A percentile compares a stretch with the other conserved stretches of the same genome.
Evolutionary conservation across 2,797 vertebrate species (phyloP).

Genomic region (Thamnophis elegans): DNA sequence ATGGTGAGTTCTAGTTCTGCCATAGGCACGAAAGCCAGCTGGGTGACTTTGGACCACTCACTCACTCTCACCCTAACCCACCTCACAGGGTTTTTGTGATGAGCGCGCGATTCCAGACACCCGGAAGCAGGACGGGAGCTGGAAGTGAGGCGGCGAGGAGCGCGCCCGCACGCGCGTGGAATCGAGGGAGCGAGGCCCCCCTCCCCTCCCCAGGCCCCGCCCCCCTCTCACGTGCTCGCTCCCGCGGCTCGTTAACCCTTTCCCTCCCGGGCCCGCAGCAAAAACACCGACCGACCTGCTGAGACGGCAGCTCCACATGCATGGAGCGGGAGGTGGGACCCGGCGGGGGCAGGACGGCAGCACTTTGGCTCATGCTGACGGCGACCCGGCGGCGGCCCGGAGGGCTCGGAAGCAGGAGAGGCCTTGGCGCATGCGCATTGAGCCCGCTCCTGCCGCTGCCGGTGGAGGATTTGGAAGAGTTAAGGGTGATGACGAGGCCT

Average conservation of each 20-base stretch:
- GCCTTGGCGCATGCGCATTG: conserved; percentile 37
- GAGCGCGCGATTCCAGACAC: neutral
- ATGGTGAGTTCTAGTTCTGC: no score
- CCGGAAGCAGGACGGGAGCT: neutral
- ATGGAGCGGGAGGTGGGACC: conserved; percentile 78
- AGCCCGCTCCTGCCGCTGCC: neutral
- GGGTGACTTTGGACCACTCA: neutral
- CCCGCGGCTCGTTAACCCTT: neutral
- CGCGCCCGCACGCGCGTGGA: neutral
- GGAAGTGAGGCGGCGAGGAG: neutral
- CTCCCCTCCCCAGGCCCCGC: neutral
- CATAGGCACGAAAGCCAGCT: no score
- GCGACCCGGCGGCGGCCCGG: conserved; percentile 50
- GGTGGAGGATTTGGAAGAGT: neutral
- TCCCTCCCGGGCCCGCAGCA: neutral
- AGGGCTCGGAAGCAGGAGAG: conserved; percentile 64
- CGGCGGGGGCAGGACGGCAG: conserved; percentile 68
- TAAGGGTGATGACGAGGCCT: neutral
- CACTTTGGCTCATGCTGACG: conserved; percentile 50
- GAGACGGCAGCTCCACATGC: conserved; percentile 70
- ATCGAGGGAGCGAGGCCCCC: neutral
- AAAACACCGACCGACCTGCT: conserved; percentile 19
- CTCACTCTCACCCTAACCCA: neutral
- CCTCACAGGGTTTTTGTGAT: no score
- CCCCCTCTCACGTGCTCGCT: neutral